phyloP scores from a whole-genome alignment of 2,888 invertebrate species.

The Trimorus sp. region DNA sequence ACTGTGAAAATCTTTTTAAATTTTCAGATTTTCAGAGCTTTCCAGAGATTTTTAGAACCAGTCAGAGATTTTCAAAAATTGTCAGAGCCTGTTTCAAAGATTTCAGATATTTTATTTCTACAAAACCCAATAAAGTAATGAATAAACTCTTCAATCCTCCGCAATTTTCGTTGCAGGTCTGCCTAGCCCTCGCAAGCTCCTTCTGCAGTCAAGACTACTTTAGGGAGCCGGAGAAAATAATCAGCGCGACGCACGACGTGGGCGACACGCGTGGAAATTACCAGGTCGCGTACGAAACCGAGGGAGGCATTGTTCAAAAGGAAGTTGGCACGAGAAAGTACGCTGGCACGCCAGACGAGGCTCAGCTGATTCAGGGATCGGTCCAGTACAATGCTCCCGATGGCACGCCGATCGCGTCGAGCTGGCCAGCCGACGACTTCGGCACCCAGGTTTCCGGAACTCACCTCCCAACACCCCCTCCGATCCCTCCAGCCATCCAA shows the following conservation, averaged over 20 bases:
- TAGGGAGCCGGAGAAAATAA: conserved; percentile 77
- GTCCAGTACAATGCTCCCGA: conserved; percentile 80
- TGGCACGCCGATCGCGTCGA: conserved; percentile 79
- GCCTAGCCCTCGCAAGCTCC: conserved; percentile 67
- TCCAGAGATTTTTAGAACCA: too few species aligned
- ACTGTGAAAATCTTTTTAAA: too few species aligned
- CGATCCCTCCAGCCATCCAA: conserved; percentile 79
- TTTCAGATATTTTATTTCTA: too few species aligned
- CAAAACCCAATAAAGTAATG: too few species aligned
- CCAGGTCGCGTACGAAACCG: conserved; percentile 78
- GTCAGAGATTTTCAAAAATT: too few species aligned
- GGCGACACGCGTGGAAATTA: conserved; percentile 79
- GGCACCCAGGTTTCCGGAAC: conserved; percentile 79
- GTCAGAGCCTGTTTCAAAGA: too few species aligned
- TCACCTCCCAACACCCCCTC: conserved; percentile 79
- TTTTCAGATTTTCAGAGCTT: too few species aligned
- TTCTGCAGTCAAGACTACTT: conserved; percentile 75
- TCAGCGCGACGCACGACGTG: conserved; percentile 74
- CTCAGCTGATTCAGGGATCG: conserved; percentile 79
- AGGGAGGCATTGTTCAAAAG: conserved; percentile 78
- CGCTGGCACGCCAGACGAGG: conserved; percentile 78
- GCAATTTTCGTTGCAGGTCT: conserved; percentile 69
- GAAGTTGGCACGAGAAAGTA: conserved; percentile 78
- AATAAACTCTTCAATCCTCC: too few species aligned
- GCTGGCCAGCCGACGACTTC: conserved; percentile 80